Evolutionary conservation across 2,888 invertebrate species (phyloP).

Genomic region (Tuta absoluta): DNA sequence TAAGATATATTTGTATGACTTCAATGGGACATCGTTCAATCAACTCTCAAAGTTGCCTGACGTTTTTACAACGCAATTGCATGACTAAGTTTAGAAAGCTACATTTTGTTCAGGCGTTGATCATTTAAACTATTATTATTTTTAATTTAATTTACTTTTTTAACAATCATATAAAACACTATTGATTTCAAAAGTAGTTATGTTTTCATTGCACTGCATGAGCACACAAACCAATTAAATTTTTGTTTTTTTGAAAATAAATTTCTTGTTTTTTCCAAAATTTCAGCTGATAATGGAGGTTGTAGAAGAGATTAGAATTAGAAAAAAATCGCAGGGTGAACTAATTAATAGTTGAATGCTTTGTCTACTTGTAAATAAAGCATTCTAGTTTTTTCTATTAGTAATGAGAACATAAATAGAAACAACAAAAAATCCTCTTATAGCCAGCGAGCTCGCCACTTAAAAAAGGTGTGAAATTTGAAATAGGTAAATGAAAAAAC

Average conservation of each 20-base stretch:
- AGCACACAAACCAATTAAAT: conserved; percentile 29
- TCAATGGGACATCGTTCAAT: neutral
- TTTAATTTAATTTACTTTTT: neutral
- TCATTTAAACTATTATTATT: neutral
- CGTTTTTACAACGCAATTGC: neutral
- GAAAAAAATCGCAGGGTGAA: conserved; percentile 75
- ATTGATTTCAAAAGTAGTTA: neutral
- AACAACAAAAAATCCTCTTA: no score
- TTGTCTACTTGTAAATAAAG: no score
- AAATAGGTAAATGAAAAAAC: no score
- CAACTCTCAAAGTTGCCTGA: neutral
- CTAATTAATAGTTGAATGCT: conserved; percentile 54
- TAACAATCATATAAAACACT: neutral
- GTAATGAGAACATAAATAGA: no score
- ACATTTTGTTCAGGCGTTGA: neutral
- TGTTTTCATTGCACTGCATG: neutral
- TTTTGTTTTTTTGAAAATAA: conserved; percentile 33
- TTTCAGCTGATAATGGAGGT: conserved; percentile 80
- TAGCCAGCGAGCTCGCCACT: no score
- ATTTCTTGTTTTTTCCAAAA: conserved; percentile 54
- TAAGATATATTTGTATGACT: no score
- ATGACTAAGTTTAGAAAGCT: neutral
- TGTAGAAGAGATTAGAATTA: conserved; percentile 79
- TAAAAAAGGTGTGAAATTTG: no score
- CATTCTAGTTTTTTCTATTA: no score